Percentiles rank a stretch among this genome's conserved stretches.
These are phyloP conservation scores for Tenualosa ilisha DNA, from an alignment of 2,797 vertebrate species.

Conservation along the genomic window DNA sequence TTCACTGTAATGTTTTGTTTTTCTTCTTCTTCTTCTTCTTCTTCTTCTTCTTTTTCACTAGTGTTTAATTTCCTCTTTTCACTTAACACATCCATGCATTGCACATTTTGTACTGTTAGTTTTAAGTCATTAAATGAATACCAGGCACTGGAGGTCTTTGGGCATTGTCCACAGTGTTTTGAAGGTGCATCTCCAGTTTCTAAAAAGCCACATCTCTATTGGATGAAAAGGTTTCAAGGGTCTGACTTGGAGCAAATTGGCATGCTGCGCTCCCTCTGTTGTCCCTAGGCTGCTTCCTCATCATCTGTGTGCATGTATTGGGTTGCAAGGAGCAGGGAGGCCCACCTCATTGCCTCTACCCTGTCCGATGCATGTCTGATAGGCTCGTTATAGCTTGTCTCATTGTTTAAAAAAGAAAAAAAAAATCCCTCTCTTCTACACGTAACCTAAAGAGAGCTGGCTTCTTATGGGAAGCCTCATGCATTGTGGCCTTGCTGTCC, in stretches of 20 bases:
- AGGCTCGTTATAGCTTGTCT: conserved; percentile 71
- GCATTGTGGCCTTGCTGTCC: conserved; percentile 63
- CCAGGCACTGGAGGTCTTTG: neutral
- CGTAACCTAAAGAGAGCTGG: conserved; percentile 71
- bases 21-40: neutral
- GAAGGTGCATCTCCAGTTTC: conserved; percentile 2
- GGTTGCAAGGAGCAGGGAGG: conserved; percentile 67
- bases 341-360: conserved; percentile 44
- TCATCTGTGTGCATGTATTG: conserved; percentile 61
- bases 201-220: conserved; percentile 8
- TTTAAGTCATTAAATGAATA: conserved; percentile 6
- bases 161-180: conserved; percentile 2
- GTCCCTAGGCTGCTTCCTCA: conserved; percentile 49
- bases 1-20: neutral
- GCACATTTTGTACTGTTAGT: conserved; percentile 13
- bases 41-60: neutral
- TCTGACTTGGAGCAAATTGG: conserved; percentile 1
- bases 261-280: conserved; percentile 12
- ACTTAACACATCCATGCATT: neutral
- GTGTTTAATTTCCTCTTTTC: neutral
- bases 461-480: conserved; percentile 68
- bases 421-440: conserved; percentile 66
- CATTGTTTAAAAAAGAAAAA: conserved; percentile 64
- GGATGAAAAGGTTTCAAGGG: conserved; percentile 2
- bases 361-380: conserved; percentile 31